A percentile compares a stretch with the other conserved stretches of the same genome.
Conservation (phyloP, 2,113 vertebrate genomes). For the Perognathus longimembris region DNA sequence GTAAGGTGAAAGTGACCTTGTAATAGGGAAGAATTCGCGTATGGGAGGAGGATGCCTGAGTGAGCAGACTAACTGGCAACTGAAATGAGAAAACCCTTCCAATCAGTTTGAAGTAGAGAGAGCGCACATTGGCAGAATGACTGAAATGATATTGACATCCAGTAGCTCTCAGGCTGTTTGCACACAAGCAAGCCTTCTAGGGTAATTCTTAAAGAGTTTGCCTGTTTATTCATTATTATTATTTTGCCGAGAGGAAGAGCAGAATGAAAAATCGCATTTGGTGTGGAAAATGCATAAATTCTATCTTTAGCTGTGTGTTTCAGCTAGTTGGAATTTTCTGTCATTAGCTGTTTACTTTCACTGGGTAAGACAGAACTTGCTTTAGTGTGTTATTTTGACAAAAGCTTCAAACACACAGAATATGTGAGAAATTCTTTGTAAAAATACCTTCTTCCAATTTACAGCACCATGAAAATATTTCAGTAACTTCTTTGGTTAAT, state of each 20-base stretch:
- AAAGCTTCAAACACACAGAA: slow-evolving; percentile 26
- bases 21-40: slow-evolving; percentile 60
- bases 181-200: neutral
- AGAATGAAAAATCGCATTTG: neutral
- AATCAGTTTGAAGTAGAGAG: slow-evolving; percentile 51
- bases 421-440: neutral
- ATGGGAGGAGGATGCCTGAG: slow-evolving; percentile 72
- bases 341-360: slow-evolving; percentile 33
- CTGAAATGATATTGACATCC: slow-evolving; percentile 66
- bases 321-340: slow-evolving; percentile 21
- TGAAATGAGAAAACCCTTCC: slow-evolving; percentile 75
- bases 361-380: slow-evolving; percentile 13
- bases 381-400: slow-evolving; percentile 29
- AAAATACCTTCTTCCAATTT: neutral
- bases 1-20: slow-evolving; percentile 77
- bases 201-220: slow-evolving; percentile 12
- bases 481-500: slow-evolving; percentile 35
- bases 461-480: neutral
- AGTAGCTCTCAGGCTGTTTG: slow-evolving; percentile 2
- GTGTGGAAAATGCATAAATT: slow-evolving; percentile 15
- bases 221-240: neutral
- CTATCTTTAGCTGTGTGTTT: slow-evolving; percentile 26
- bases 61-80: slow-evolving; percentile 71
- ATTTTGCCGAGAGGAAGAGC: neutral
- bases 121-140: slow-evolving; percentile 7